Percentiles rank a stretch among this genome's conserved stretches.
Conservation (phyloP, 1,140 invertebrate species). For the Micrasema longulum region DNA sequence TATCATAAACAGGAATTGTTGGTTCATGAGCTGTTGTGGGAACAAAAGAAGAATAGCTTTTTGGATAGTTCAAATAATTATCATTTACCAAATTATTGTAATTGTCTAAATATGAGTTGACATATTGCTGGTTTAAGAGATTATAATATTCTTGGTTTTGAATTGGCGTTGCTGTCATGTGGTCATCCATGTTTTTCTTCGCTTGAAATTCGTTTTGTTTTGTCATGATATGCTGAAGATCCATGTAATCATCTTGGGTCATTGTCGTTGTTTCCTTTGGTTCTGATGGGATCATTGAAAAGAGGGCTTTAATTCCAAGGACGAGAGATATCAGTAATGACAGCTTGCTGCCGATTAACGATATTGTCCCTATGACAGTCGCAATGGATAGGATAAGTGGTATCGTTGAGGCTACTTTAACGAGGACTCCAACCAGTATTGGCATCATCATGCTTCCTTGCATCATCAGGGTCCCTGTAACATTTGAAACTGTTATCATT, state of each 20-base stretch:
- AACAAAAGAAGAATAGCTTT: constrained; percentile 16
- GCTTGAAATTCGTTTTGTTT: constrained; percentile 5
- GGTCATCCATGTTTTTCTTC: background rate
- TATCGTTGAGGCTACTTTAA: constrained; percentile 58
- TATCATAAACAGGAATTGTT: background rate
- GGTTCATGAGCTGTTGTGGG: background rate
- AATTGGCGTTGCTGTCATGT: background rate
- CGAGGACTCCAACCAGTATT: constrained; percentile 57
- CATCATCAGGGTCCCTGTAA: constrained; percentile 40
- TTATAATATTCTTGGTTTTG: background rate
- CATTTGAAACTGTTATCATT: background rate
- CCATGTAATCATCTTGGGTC: constrained; percentile 18
- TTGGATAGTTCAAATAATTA: constrained; percentile 16
- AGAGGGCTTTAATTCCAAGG: constrained; percentile 36
- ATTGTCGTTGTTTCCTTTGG: background rate
- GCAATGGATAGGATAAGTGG: constrained; percentile 59
- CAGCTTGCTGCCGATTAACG: constrained; percentile 55
- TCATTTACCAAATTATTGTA: background rate
- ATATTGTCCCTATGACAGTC: constrained; percentile 57
- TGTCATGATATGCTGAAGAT: constrained; percentile 31
- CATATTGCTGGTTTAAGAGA: background rate
- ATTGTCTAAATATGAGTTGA: background rate
- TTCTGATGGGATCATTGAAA: constrained; percentile 37
- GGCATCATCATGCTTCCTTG: constrained; percentile 56
- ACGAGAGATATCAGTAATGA: constrained; percentile 50